phyloP scores from a whole-genome alignment of 2,113 vertebrate species.

The Hemiprocne comata region DNA sequence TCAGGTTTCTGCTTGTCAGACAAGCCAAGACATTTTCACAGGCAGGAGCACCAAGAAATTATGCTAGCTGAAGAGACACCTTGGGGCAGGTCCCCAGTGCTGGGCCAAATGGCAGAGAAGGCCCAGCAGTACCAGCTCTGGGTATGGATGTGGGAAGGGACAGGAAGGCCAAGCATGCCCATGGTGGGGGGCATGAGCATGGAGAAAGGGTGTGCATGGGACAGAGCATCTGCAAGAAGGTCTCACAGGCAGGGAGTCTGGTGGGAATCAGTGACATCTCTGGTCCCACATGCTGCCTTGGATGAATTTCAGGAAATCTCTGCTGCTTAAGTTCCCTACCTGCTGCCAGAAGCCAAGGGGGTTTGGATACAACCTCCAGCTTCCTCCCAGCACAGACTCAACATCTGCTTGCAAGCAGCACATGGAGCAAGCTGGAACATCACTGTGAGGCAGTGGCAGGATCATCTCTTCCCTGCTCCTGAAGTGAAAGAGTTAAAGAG shows the following conservation, averaged over 20 bases:
- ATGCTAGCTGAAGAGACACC: not conserved
- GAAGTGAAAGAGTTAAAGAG: not conserved
- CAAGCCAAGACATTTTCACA: not conserved
- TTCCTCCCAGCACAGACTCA: not conserved
- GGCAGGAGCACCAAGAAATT: not conserved
- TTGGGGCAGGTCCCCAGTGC: not conserved
- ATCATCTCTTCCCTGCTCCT: not conserved
- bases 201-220: not conserved
- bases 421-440: not conserved
- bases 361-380: not conserved
- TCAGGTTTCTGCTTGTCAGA: not conserved
- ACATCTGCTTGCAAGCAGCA: not conserved
- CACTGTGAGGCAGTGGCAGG: not conserved
- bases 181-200: not conserved
- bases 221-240: not conserved
- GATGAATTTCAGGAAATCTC: not conserved
- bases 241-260: not conserved
- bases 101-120: not conserved
- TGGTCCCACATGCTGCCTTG: too few relatives aligned
- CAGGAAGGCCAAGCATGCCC: not conserved
- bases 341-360: not conserved
- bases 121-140: not conserved
- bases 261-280: fast-evolving
- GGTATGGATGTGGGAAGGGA: not conserved
- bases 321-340: fast-evolving